Base-by-base conservation (phyloP, 53 echinoderm and acorn worm genomes). In the Henricia sp. region DNA sequence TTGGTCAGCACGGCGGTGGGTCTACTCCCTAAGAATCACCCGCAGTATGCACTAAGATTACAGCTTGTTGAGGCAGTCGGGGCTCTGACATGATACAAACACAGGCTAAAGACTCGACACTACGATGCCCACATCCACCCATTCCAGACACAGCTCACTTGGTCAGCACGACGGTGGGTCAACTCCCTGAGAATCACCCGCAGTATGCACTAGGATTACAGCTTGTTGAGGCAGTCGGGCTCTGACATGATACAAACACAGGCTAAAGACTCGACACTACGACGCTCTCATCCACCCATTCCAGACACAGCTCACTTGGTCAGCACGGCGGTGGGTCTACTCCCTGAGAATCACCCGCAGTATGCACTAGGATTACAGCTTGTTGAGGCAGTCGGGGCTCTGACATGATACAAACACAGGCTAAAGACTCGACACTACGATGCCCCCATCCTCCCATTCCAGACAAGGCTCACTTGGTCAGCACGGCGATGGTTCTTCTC, bases 21-120 rank as follows among this genome's bases (percentile, higher is more conserved):
- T 10, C 73, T 89, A 25, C 63, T 95, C 34, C 92, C 90, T 52
- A 92, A 95, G 54, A 43, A 67, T 51, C 92, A 92, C 80, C 68
- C 77, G 38, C 76, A 83, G 70, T 94, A 89, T 66, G 70, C 77
- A 3, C 51, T 86, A 13, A 86, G 89, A 26, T 54, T 91, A 12
- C 91, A 91, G 71, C 86, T 94, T 46, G 77, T 94, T 46, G 94
- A 91, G 70, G 89, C 91, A 0, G 90, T 93, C 0, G 93, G 90
- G 6, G 72, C 83, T 2, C 34, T 93, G 35, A 86, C 82, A 46
- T 10, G 14, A 46, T 46, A 14, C 48, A 10, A 6, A n/a, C n/a
- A n/a, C n/a, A n/a, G n/a, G n/a, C n/a, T n/a, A n/a, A n/a, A n/a
- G n/a, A n/a, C n/a, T n/a, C n/a, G n/a, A n/a, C n/a, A n/a, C n/a